Conservation (phyloP, 1,140 invertebrate species). For the Hycleus cichorii region DNA sequence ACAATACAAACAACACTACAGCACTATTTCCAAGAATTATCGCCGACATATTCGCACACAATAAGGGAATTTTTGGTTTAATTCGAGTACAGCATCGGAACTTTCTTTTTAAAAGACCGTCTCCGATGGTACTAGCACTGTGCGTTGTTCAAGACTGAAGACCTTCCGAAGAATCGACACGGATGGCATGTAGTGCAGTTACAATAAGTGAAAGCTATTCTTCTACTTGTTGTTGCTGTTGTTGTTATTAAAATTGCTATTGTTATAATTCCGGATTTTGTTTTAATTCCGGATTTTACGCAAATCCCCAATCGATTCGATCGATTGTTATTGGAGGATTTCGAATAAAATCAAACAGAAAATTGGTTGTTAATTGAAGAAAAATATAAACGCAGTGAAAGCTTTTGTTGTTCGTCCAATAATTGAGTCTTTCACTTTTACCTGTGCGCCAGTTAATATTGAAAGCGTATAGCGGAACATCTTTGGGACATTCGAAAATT, state of each 20-base stretch:
- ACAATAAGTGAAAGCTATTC: conserved; percentile 21
- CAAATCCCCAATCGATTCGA: too few relatives aligned
- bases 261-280: too few relatives aligned
- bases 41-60: conserved; percentile 13
- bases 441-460: conserved; percentile 23
- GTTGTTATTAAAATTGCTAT: too few relatives aligned
- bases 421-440: conserved; percentile 26
- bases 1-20: conserved; percentile 20
- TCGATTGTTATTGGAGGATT: too few relatives aligned
- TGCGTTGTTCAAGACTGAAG: neutral
- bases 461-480: conserved; percentile 26
- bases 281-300: too few relatives aligned
- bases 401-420: conserved; percentile 22
- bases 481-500: conserved; percentile 1
- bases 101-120: conserved; percentile 17
- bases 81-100: conserved; percentile 23
- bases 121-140: neutral
- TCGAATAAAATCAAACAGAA: too few relatives aligned
- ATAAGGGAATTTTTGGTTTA: neutral
- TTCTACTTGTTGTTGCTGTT: too few relatives aligned
- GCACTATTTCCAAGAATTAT: too few relatives aligned
- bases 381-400: conserved; percentile 17
- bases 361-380: too few relatives aligned
- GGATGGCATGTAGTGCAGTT: conserved; percentile 19
- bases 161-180: conserved; percentile 7